A percentile compares a stretch with the other conserved stretches of the same genome.
Conservation (phyloP, 2,113 vertebrate genomes). For the Toxotes jaculatrix region DNA sequence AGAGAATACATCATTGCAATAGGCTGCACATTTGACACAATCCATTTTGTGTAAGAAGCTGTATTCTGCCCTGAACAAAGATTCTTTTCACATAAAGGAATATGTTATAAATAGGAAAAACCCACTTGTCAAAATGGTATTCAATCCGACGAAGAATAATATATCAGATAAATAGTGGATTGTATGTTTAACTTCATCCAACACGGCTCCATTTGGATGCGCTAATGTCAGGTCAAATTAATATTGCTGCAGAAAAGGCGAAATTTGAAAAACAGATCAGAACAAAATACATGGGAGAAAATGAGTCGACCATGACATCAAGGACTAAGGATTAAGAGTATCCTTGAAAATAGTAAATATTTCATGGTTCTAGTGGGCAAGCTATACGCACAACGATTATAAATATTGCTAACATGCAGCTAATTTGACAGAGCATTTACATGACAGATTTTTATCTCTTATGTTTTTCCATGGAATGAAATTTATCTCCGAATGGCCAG, state of each 20-base stretch:
- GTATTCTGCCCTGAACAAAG: neutral
- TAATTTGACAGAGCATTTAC: conserved; percentile 16
- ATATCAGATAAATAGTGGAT: neutral
- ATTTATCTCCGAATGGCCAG: neutral
- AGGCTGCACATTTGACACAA: conserved; percentile 25
- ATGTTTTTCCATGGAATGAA: neutral
- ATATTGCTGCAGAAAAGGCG: neutral
- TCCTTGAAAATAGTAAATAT: neutral
- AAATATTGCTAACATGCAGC: conserved; percentile 3
- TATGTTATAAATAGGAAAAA: neutral
- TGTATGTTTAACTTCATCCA: neutral
- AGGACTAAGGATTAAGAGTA: neutral
- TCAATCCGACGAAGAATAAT: neutral
- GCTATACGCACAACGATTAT: neutral
- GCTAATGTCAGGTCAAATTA: neutral
- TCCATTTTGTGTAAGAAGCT: neutral
- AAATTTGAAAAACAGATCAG: neutral
- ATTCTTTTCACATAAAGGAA: neutral
- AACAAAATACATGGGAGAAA: neutral
- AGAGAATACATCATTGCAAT: conserved; percentile 14
- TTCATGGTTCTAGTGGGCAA: neutral
- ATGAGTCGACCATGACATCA: neutral
- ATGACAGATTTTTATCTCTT: conserved; percentile 14
- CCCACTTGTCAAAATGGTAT: neutral
- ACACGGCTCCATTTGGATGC: neutral